Evolutionary conservation across 2,113 vertebrate genomes (phyloP).

Genomic region (Caloenas nicobarica): DNA sequence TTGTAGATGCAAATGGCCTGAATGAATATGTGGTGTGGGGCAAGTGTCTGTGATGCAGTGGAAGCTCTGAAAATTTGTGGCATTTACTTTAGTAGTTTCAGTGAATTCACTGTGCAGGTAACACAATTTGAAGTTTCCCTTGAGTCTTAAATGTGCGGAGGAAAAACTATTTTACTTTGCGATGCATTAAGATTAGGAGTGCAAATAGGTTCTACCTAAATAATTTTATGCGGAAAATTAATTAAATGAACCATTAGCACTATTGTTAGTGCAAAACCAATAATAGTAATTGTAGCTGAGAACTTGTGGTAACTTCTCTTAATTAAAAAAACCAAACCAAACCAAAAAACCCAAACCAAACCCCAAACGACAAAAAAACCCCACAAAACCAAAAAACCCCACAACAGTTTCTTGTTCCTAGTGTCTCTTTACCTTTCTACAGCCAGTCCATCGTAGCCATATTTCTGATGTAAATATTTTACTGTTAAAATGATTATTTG

Average conservation of each 20-base stretch:
- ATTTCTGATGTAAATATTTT: neutral
- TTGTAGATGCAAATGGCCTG: neutral
- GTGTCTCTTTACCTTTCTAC: neutral
- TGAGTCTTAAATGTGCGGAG: neutral
- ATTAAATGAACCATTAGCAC: neutral
- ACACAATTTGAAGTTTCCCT: neutral
- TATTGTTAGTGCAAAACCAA: neutral
- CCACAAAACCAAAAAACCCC: too few relatives aligned
- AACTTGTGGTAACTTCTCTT: neutral
- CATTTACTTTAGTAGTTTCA: neutral
- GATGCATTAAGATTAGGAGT: neutral
- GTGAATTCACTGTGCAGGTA: neutral
- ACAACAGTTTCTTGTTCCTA: neutral
- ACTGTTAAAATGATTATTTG: neutral
- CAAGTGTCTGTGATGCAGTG: neutral
- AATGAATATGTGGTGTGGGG: rapidly evolving
- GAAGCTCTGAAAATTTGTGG: neutral
- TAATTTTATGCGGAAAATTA: neutral
- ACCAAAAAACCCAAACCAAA: too few relatives aligned
- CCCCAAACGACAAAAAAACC: too few relatives aligned
- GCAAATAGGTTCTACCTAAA: neutral
- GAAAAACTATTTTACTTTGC: neutral
- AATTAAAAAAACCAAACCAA: neutral
- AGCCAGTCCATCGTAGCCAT: neutral
- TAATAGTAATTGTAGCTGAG: neutral